Conservation (phyloP, 2,113 vertebrate species). For the Brachyhypopomus occidentalis region DNA sequence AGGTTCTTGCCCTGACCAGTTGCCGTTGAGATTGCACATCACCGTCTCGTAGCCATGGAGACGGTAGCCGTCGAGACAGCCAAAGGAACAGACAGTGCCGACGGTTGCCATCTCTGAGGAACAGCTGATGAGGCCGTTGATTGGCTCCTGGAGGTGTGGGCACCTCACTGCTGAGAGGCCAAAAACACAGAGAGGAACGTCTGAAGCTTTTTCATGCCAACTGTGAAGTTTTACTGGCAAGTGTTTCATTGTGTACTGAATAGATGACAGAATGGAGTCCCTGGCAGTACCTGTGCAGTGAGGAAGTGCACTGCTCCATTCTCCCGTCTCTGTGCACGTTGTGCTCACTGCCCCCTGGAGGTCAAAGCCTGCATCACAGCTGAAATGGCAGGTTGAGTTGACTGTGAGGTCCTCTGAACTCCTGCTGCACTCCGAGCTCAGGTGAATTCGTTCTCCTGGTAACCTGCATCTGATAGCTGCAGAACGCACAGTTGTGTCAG, state of each 20-base stretch:
- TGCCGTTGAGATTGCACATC: slow-evolving; percentile 63
- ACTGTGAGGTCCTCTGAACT: slow-evolving; percentile 26
- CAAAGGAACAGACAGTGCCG: slow-evolving; percentile 66
- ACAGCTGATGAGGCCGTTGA: slow-evolving; percentile 65
- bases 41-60: slow-evolving; percentile 57
- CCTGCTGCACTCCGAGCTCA: slow-evolving; percentile 52
- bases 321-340: slow-evolving; percentile 56
- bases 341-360: slow-evolving; percentile 54
- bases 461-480: slow-evolving; percentile 60
- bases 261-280: not conserved
- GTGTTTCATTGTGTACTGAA: too few species aligned
- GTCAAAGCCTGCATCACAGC: slow-evolving; percentile 59
- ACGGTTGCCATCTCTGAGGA: slow-evolving; percentile 48
- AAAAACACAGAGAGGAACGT: not conserved
- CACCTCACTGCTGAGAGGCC: slow-evolving; percentile 63
- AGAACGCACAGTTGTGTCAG: not conserved
- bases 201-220: too few species aligned
- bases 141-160: slow-evolving; percentile 50
- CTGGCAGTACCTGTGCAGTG: slow-evolving; percentile 59
- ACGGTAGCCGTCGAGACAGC: slow-evolving; percentile 58
- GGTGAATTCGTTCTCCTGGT: slow-evolving; percentile 46
- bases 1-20: slow-evolving; percentile 66
- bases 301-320: slow-evolving; percentile 57
- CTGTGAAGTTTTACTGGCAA: too few species aligned
- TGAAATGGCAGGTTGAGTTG: slow-evolving; percentile 54